Conservation (phyloP, 1,140 invertebrate species). For the Goniozus legneri region DNA sequence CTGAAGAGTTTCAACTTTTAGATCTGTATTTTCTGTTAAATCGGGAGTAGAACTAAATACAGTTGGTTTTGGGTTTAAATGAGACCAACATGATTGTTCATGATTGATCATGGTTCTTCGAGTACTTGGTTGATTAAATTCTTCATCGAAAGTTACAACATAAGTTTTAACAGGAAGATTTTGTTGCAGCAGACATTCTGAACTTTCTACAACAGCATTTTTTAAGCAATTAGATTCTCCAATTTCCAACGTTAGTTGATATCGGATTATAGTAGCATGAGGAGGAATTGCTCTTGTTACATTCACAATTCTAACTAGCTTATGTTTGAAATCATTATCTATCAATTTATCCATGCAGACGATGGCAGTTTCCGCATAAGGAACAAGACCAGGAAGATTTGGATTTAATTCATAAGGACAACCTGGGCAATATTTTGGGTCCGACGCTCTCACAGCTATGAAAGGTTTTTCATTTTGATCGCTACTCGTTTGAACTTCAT, state of each 20-base stretch:
- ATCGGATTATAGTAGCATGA: conserved; percentile 38
- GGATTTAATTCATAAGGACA: conserved; percentile 49
- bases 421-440: conserved; percentile 41
- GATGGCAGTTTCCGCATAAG: conserved; percentile 34
- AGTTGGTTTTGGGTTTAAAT: no score
- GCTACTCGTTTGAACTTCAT: conserved; percentile 34
- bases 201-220: conserved; percentile 30
- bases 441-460: conserved; percentile 37
- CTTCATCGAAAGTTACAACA: conserved; percentile 41
- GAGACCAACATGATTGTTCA: no score
- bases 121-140: conserved; percentile 33
- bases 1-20: background rate
- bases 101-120: conserved; percentile 42
- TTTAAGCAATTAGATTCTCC: conserved; percentile 45
- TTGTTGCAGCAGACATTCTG: conserved; percentile 35
- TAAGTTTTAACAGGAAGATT: conserved; percentile 38
- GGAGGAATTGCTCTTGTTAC: conserved; percentile 42
- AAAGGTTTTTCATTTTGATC: conserved; percentile 41
- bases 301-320: conserved; percentile 35
- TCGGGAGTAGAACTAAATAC: background rate
- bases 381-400: conserved; percentile 34
- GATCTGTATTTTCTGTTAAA: background rate
- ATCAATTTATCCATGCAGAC: conserved; percentile 38
- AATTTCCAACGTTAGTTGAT: conserved; percentile 40
- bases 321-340: conserved; percentile 41